Evolutionary conservation across 2,113 vertebrate genomes (phyloP), one percentile per base, ranked within the genome.

Genomic region (Morone chrysops): DNA sequence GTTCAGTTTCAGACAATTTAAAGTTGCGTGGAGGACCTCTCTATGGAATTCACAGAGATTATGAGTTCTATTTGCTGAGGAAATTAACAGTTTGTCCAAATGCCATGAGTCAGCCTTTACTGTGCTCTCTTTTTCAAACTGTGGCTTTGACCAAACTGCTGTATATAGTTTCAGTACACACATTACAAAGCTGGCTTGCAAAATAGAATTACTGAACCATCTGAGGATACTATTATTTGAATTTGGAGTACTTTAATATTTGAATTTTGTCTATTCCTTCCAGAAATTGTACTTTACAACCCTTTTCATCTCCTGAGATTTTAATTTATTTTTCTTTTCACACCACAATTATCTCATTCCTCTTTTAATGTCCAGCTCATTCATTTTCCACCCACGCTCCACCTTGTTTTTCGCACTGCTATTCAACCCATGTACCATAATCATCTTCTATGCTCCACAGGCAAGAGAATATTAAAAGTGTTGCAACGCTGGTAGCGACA

Each of bases 1-100:
- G 69, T 78, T 87, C 78, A 65, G 22, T 77, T 91, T 87, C 80
- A 89, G 86, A 87, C 81, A 80, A 82, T 90, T 87, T 87, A 60
- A 62, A 89, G 75, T 81, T 80, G 73, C 40, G 20, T 43, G 74
- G 61, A 85, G 61, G 70, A 82, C 51, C 73, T 78, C 81, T 88
- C 84, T 79, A 0, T 74, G 75, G 88, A 79, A 80, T 90, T 87
- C 63, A 2, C 6, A 13, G 67, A 87, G 81, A 84, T 92, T 90
- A 85, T 75, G 68, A 84, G 72, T 71, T 87, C 25, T 85, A 74
- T 90, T 87, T 89, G 72, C 56, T 3, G 73, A 84, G 78, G 82
- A 90, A 88, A 88, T 87, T 14, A 89, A 82, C 45, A 36, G 62
- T 84, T 84, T 79, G 79, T 80, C 79, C 74, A 84, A 86, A 91